phyloP scores from a whole-genome alignment of 2,797 vertebrate species.

The Odontamblyopus lacepedii region DNA sequence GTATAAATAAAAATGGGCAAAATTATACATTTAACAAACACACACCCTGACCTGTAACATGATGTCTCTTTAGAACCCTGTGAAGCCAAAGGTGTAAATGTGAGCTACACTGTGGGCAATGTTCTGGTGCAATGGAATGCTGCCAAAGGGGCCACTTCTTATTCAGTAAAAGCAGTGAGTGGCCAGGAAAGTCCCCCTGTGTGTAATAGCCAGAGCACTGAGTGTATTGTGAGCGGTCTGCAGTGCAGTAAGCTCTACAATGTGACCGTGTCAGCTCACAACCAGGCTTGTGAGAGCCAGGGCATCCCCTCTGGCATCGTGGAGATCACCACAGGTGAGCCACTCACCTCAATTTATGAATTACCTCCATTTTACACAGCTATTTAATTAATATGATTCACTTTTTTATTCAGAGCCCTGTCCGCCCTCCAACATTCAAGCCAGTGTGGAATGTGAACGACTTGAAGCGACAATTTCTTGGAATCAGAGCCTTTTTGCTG shows the following conservation, averaged over 20 bases:
- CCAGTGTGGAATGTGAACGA: conserved; percentile 53
- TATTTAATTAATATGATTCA: neutral
- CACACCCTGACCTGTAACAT: neutral
- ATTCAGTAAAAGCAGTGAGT: conserved; percentile 51
- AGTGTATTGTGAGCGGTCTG: conserved; percentile 60
- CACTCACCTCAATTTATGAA: neutral
- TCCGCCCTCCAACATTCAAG: conserved; percentile 66
- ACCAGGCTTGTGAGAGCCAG: conserved; percentile 44
- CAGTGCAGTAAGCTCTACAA: conserved; percentile 70
- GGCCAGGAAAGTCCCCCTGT: conserved; percentile 14
- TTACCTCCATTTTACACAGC: too few species aligned
- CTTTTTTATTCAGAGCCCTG: conserved; percentile 68
- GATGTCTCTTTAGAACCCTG: conserved; percentile 14
- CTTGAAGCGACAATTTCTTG: conserved; percentile 60
- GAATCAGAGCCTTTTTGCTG: conserved; percentile 62
- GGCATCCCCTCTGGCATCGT: conserved; percentile 36
- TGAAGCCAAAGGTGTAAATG: conserved; percentile 43
- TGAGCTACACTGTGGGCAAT: conserved; percentile 49
- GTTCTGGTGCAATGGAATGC: conserved; percentile 47
- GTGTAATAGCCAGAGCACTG: conserved; percentile 49
- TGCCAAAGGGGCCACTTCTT: conserved; percentile 41
- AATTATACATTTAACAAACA: neutral
- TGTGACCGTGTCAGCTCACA: conserved; percentile 59
- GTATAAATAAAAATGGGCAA: conserved; percentile 37
- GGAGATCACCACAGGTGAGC: conserved; percentile 64